Percentiles rank a stretch among this genome's conserved stretches.
Conservation (phyloP, 2,113 vertebrate species). For the Motacilla alba region DNA sequence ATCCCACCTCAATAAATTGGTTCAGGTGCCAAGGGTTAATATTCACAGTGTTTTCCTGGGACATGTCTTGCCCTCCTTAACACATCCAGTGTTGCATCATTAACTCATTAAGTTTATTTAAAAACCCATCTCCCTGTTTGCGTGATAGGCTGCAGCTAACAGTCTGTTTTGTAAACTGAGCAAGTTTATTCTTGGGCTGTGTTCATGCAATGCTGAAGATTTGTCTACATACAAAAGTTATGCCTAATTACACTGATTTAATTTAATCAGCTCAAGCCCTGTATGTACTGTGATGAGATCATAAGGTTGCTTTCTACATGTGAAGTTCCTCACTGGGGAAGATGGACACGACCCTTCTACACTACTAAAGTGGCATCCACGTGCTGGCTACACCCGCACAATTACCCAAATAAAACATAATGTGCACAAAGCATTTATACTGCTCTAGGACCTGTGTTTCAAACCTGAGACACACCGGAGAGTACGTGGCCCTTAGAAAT, state of each 20-base stretch:
- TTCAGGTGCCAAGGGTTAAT: not conserved
- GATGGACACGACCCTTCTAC: not conserved
- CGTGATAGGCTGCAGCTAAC: not conserved
- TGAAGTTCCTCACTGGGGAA: not conserved
- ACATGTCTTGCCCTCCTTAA: not conserved
- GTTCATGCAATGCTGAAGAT: constrained; percentile 10
- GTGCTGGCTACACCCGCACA: not conserved
- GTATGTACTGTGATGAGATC: not conserved
- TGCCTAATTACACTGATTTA: constrained; percentile 14
- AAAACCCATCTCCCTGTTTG: not conserved
- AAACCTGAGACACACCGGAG: not conserved
- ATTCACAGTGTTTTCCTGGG: not conserved
- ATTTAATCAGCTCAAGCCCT: constrained; percentile 14
- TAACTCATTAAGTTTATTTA: constrained; percentile 44
- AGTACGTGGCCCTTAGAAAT: not conserved
- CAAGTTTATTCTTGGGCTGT: constrained; percentile 13
- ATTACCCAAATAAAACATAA: not conserved
- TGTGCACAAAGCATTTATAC: not conserved
- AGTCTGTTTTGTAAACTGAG: constrained; percentile 31
- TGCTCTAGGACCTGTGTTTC: not conserved
- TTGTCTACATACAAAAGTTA: constrained; percentile 37
- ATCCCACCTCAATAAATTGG: not conserved
- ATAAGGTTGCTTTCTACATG: not conserved
- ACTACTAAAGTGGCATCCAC: not conserved
- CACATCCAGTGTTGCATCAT: not conserved